phyloP scores from a whole-genome alignment of 2,888 invertebrate genomes.

The Troides aeacus region DNA sequence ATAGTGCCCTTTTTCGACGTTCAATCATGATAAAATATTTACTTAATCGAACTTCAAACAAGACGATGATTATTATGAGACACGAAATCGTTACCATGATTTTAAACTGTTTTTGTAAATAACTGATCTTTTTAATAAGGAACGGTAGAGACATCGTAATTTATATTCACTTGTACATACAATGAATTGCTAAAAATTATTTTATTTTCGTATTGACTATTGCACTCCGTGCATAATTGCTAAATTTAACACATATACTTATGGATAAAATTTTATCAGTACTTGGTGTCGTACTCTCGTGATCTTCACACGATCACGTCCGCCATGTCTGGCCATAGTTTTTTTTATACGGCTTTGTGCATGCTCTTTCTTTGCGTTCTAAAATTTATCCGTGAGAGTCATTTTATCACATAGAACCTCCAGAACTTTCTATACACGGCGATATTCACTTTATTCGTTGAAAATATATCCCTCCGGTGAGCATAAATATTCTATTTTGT shows the following conservation, averaged over 20 bases:
- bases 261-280: too few relatives aligned
- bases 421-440: too few relatives aligned
- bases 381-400: too few relatives aligned
- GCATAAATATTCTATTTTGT: neutral
- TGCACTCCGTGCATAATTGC: conserved; percentile 18
- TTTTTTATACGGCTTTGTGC: too few relatives aligned
- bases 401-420: too few relatives aligned
- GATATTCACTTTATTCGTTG: neutral
- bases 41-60: too few relatives aligned
- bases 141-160: conserved; percentile 14
- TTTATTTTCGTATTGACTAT: conserved; percentile 30
- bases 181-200: conserved; percentile 24
- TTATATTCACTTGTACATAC: conserved; percentile 25
- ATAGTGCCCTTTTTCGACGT: conserved; percentile 6
- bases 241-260: neutral
- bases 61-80: conserved; percentile 12
- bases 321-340: too few relatives aligned
- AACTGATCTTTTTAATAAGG: neutral
- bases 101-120: conserved; percentile 10
- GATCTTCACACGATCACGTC: too few relatives aligned
- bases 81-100: conserved; percentile 29
- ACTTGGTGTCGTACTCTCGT: too few relatives aligned
- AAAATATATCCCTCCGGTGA: neutral
- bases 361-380: too few relatives aligned
- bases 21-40: neutral